Percentiles rank a stretch among this genome's conserved stretches.
Evolutionary conservation across 2,888 invertebrate species (phyloP).

Genomic region (Nomada lathburiana): DNA sequence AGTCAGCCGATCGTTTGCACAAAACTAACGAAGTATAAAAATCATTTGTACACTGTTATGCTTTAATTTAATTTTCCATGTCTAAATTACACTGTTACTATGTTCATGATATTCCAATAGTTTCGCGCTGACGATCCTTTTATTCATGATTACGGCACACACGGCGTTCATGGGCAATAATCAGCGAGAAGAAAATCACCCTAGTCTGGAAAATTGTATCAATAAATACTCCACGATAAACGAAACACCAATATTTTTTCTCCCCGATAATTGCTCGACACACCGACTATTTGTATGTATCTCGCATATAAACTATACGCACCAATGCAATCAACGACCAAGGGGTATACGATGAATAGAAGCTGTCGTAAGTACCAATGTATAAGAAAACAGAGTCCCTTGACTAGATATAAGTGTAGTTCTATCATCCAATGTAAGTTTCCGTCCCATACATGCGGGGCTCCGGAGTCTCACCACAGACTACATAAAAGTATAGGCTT

Average conservation of each 20-base stretch:
- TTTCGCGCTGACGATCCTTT: slow-evolving; percentile 52
- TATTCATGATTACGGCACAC: slow-evolving; percentile 51
- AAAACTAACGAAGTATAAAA: slow-evolving; percentile 56
- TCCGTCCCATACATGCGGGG: no score
- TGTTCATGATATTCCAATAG: slow-evolving; percentile 49
- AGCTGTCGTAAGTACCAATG: not conserved
- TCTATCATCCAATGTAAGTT: no score
- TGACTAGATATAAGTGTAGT: no score
- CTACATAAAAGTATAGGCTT: no score
- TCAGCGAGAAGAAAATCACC: slow-evolving; percentile 16
- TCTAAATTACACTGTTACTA: slow-evolving; percentile 63
- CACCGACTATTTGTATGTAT: slow-evolving; percentile 56
- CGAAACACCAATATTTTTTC: slow-evolving; percentile 38
- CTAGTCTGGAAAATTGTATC: not conserved
- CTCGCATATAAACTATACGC: slow-evolving; percentile 39
- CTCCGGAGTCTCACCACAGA: no score
- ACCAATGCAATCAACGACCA: slow-evolving; percentile 30
- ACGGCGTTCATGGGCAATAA: slow-evolving; percentile 14
- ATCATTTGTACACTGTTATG: slow-evolving; percentile 62
- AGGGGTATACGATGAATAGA: slow-evolving; percentile 11
- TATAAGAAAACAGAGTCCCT: no score
- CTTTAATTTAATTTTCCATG: slow-evolving; percentile 64
- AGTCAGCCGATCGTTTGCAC: slow-evolving; percentile 72
- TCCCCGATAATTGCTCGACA: slow-evolving; percentile 49
- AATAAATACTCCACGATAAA: slow-evolving; percentile 31